Percentiles rank a stretch among this genome's conserved stretches.
Conservation (phyloP, 2,113 vertebrate species). For the Apaloderma vittatum region DNA sequence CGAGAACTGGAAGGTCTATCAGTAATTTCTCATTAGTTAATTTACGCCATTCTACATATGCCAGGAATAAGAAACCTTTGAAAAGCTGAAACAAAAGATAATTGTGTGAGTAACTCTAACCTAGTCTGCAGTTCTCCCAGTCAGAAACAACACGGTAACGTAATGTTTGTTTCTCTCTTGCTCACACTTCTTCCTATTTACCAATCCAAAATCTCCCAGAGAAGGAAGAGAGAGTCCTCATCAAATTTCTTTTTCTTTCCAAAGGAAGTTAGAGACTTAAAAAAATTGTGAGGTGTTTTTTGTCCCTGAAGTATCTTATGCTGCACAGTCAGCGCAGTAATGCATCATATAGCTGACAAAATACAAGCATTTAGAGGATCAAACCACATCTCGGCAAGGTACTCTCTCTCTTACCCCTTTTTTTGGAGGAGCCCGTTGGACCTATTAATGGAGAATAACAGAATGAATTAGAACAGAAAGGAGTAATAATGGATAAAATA, state of each 20-base stretch:
- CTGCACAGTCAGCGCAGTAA: neutral
- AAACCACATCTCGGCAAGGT: neutral
- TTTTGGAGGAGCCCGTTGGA: neutral
- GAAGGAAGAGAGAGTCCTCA: neutral
- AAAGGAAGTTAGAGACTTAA: neutral
- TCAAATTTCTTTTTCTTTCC: neutral
- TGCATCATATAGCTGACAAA: neutral
- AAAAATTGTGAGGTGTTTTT: neutral
- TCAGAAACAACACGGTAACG: neutral
- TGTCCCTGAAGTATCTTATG: neutral
- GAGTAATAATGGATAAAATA: neutral
- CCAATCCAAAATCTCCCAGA: neutral
- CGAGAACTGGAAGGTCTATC: neutral
- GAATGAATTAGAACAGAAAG: neutral
- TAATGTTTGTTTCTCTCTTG: neutral
- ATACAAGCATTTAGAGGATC: neutral
- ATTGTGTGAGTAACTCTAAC: neutral
- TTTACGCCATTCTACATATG: neutral
- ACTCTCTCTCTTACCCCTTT: neutral
- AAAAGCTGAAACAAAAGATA: neutral
- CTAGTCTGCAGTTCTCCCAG: neutral
- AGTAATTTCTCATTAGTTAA: neutral
- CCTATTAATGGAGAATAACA: neutral
- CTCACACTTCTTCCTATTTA: neutral
- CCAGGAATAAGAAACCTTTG: neutral